Base-by-base conservation (phyloP, 2,797 vertebrate species). In the Pseudomugil tenellus region DNA sequence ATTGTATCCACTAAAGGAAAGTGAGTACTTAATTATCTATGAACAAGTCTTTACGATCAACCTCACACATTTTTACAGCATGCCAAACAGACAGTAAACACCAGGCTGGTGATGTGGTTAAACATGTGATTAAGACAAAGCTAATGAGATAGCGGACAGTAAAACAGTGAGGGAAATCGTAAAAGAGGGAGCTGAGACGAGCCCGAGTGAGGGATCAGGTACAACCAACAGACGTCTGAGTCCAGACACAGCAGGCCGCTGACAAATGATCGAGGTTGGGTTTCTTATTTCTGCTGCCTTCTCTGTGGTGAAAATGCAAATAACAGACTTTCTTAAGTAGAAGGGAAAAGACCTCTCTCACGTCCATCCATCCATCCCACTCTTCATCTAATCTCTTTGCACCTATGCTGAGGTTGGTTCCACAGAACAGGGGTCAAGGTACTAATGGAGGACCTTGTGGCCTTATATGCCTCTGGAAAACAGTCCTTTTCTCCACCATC, bases 381-480 rank as follows among this genome's bases (percentile, higher is more conserved):
- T 68, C 83, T 76, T 87, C 72, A 79, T 80, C 70, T 68, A 76
- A 77, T 82, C 74, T 76, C 63, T 67, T 69, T 84, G 52, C 75
- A 79, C 70, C 73, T 74, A 76, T 84, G 85, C 84, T 82, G 85
- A 74, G 80, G 88, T 80, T 86, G 80, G 82, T 90, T 85, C 81
- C 77, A 86, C 87, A 84, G 84, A 92, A 91, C 91, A 91, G 90
- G 85, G 94, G 93, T 95, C 92, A 94, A 89, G 84, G 87, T 91
- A 92, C 93, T 94, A 94, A 94, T 94, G 93, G 92, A 91, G 84
- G 91, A 93, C 92, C 94, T 91, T 73, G 55, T 93, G 92, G 90
- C 94, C 93, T 91, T 90, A 88, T 88, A 84, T 81, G 88, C 84
- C 89, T 92, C 83, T 87, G 81, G 92, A 93, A 53, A 92, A 92